Conservation (phyloP, 2,113 vertebrate species). For the Caranx ignobilis region DNA sequence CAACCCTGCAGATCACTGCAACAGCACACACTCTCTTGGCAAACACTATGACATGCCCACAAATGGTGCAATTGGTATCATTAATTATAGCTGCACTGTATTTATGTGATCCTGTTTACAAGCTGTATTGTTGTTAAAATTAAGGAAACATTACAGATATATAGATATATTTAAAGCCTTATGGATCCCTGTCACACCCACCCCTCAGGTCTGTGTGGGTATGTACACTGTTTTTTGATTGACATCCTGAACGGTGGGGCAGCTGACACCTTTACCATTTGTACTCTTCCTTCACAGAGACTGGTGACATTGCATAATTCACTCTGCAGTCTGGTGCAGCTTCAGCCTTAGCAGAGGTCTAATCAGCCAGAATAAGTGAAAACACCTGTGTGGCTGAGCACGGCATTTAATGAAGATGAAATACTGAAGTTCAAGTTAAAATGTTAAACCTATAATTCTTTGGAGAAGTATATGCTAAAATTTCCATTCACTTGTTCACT, state of each 20-base stretch:
- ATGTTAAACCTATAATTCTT: background rate
- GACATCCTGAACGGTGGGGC: conserved; percentile 1
- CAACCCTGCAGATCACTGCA: background rate
- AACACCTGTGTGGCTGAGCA: background rate
- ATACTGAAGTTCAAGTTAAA: conserved; percentile 1
- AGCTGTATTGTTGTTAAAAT: background rate
- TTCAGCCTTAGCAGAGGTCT: conserved; percentile 6
- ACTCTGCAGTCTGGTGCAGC: background rate
- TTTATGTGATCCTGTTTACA: conserved; percentile 1
- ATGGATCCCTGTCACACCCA: background rate
- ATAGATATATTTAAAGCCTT: background rate
- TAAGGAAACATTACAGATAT: background rate
- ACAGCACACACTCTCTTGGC: conserved; percentile 9
- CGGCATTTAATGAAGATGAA: conserved; percentile 7
- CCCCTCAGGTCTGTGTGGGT: background rate
- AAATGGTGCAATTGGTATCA: background rate
- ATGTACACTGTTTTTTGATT: background rate
- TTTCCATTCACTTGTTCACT: background rate
- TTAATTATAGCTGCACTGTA: conserved; percentile 11
- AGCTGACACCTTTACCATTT: conserved; percentile 14
- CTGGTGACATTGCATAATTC: conserved; percentile 18
- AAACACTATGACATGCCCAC: background rate
- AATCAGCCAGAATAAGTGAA: background rate
- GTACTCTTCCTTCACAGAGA: conserved; percentile 14
- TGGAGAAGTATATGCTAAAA: background rate